Base-by-base conservation (phyloP, 2,888 invertebrate species). In the Thymelicus sylvestris region DNA sequence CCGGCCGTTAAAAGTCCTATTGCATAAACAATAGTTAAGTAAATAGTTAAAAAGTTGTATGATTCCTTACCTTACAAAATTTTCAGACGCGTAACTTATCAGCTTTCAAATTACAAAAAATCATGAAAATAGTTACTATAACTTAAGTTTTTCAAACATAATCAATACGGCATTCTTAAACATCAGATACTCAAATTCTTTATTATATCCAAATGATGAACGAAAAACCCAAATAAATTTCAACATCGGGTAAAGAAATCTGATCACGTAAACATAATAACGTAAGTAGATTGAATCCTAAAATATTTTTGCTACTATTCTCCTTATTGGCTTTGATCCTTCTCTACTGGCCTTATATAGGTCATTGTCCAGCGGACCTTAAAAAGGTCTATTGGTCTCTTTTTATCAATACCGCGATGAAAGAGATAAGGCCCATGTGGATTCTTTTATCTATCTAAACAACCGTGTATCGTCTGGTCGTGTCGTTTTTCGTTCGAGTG, bases 241-340 rank as follows among this genome's bases (percentile, higher is more conserved):
- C 83, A 86, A 83, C 84, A 86, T 77, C 78, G 81, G 81, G 81
- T 81, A 81, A 79, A 80, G 73, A 75, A 85, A 85, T 87, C 82
- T 82, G 81, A 80, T 84, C 89, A 87, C 87, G 87, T 83, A 83
- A 83, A 83, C 77, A 83, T 84, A 88, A 86, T 82, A 88, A 85
- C 81, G 82, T 87, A 87, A 87, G 85, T 84, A 88, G 83, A 88
- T 89, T 87, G 87, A 86, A 86, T 84, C 85, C 84, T 83, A 74
- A 81, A 85, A 83, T 80, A 84, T 86, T 86, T 71, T 87, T 85
- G 82, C 80, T 84, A 77, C 82, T 83, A 83, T 85, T 81, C 80
- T 77, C 76, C 81, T 76, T 82, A 85, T 85, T 85, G 83, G 81
- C 83, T 86, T 86, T 85, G 82, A 83, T 84, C 81, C 79, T 79